These are phyloP conservation scores for Eilema depressum DNA, from an alignment of 2,888 invertebrate species.

Conservation along the genomic window DNA sequence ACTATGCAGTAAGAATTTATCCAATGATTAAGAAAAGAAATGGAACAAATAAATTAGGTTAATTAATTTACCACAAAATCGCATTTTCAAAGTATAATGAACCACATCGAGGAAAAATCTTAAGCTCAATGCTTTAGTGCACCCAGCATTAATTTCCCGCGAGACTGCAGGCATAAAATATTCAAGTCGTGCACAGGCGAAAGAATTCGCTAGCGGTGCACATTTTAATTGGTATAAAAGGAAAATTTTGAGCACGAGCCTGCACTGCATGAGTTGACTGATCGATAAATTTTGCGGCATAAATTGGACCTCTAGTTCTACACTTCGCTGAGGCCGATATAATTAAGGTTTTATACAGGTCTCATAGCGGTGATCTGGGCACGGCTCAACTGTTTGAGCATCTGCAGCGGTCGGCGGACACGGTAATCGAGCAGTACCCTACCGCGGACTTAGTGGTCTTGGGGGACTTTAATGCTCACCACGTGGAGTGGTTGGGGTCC, in stretches of 20 bases:
- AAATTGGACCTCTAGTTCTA: neutral
- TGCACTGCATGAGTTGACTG: slow-evolving; percentile 46
- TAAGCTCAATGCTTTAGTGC: slow-evolving; percentile 69
- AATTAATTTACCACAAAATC: slow-evolving; percentile 38
- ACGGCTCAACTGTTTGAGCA: too few relatives aligned
- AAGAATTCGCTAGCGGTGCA: slow-evolving; percentile 65
- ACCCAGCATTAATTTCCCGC: slow-evolving; percentile 74
- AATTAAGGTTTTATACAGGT: too few relatives aligned
- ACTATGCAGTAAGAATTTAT: neutral
- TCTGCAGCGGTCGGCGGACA: too few relatives aligned
- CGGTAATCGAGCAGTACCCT: too few relatives aligned
- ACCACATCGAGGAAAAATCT: slow-evolving; percentile 61
- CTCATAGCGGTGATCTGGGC: too few relatives aligned
- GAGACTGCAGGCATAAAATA: slow-evolving; percentile 73
- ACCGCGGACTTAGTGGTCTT: too few relatives aligned
- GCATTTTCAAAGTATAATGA: slow-evolving; percentile 60
- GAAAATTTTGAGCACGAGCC: slow-evolving; percentile 51
- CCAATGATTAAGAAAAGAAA: neutral
- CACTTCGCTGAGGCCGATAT: neutral
- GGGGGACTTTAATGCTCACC: too few relatives aligned
- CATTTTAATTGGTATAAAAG: slow-evolving; percentile 70
- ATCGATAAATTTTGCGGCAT: slow-evolving; percentile 25
- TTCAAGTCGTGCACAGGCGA: slow-evolving; percentile 67
- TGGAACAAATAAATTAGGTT: slow-evolving; percentile 27
- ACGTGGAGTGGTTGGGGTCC: too few relatives aligned